These are phyloP conservation scores for Helarctos malayanus DNA, from an alignment of 2,797 vertebrate genomes.

Conservation along the genomic window DNA sequence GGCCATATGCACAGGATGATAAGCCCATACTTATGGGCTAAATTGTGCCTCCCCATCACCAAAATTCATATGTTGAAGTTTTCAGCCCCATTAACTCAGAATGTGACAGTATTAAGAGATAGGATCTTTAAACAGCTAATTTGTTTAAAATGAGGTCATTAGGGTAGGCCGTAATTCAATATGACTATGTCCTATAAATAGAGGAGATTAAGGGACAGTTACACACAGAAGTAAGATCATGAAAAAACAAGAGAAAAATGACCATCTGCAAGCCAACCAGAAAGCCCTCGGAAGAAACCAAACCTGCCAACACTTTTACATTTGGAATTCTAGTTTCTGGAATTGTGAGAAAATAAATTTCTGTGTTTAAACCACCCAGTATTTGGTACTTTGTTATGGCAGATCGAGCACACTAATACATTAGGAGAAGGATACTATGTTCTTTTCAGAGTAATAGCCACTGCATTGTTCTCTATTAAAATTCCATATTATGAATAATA, in stretches of 20 bases:
- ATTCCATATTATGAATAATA: not conserved
- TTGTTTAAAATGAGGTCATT: not conserved
- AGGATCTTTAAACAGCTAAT: not conserved
- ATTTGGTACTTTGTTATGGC: not conserved
- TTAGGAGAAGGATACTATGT: not conserved
- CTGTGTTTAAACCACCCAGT: not conserved
- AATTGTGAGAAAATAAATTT: not conserved
- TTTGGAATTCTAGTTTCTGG: not conserved
- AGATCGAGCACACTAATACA: not conserved
- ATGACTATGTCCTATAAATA: not conserved
- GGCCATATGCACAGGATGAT: not conserved
- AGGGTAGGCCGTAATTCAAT: not conserved
- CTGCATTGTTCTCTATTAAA: not conserved
- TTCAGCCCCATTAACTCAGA: not conserved
- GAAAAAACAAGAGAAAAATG: not conserved
- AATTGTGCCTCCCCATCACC: not conserved
- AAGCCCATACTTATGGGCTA: not conserved
- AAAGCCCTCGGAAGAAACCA: not conserved
- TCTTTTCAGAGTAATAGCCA: not conserved
- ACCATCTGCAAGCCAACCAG: not conserved
- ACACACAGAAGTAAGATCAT: not conserved
- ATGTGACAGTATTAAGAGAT: not conserved
- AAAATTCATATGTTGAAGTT: not conserved
- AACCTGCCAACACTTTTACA: not conserved
- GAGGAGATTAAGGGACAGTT: not conserved